Evolutionary conservation across 2,113 vertebrate genomes (phyloP).

Genomic region (Oostethus manadensis): DNA sequence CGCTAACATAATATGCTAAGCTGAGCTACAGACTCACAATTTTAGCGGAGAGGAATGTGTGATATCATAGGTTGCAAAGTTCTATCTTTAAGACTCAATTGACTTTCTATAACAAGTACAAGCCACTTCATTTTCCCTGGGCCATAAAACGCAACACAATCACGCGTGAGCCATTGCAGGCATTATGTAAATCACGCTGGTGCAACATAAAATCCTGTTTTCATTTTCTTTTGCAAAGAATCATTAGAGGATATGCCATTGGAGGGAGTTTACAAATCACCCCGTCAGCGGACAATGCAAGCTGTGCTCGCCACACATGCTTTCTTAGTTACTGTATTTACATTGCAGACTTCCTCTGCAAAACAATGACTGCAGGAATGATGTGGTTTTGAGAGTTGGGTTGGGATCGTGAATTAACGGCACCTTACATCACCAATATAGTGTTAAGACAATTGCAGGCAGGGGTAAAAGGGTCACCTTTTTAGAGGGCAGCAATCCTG

Average conservation of each 20-base stretch:
- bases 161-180: slow-evolving; percentile 60
- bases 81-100: slow-evolving; percentile 64
- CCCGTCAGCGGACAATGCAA: slow-evolving; percentile 54
- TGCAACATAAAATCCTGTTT: slow-evolving; percentile 68
- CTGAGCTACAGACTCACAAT: not conserved
- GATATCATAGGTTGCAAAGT: slow-evolving; percentile 60
- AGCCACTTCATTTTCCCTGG: slow-evolving; percentile 59
- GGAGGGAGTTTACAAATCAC: slow-evolving; percentile 61
- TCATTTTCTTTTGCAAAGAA: slow-evolving; percentile 70
- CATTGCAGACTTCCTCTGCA: slow-evolving; percentile 85
- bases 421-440: slow-evolving; percentile 62
- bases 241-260: slow-evolving; percentile 66
- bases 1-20: slow-evolving; percentile 32
- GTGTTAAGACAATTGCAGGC: slow-evolving; percentile 70
- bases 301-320: slow-evolving; percentile 67
- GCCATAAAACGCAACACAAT: slow-evolving; percentile 68
- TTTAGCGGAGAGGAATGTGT: slow-evolving; percentile 38
- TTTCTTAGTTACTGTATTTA: slow-evolving; percentile 88
- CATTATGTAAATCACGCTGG: slow-evolving; percentile 68
- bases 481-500: slow-evolving; percentile 64
- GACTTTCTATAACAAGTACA: slow-evolving; percentile 53
- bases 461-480: slow-evolving; percentile 68
- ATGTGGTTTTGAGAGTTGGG: slow-evolving; percentile 50
- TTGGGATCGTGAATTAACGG: slow-evolving; percentile 43
- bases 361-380: slow-evolving; percentile 89